Percentiles rank a stretch among this genome's conserved stretches.
These are phyloP conservation scores for Onychomys arenicola DNA, from an alignment of 2,797 vertebrate genomes.

Conservation along the genomic window DNA sequence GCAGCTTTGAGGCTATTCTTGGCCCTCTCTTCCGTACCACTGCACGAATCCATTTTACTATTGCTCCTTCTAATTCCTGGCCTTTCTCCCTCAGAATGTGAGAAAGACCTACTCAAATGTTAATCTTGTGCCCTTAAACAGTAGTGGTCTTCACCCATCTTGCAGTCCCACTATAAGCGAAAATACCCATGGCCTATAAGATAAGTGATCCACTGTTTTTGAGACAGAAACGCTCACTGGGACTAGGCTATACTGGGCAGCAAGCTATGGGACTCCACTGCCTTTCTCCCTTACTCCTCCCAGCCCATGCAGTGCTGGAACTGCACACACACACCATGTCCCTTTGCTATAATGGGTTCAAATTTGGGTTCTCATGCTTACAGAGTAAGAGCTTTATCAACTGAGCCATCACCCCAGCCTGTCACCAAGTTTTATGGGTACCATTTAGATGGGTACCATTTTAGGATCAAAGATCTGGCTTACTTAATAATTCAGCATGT, in stretches of 20 bases:
- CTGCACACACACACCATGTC: background rate
- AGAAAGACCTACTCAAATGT: slow-evolving; percentile 23
- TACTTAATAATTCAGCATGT: background rate
- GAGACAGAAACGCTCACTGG: background rate
- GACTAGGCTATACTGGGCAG: background rate
- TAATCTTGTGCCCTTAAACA: slow-evolving; percentile 29
- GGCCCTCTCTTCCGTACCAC: background rate
- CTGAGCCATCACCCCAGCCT: background rate
- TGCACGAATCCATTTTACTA: background rate
- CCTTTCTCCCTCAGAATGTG: background rate
- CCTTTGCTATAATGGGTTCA: background rate
- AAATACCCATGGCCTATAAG: background rate
- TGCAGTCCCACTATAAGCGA: background rate
- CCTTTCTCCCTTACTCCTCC: background rate
- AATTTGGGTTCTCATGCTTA: background rate
- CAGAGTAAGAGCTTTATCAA: background rate
- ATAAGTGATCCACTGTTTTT: background rate
- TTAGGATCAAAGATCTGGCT: background rate
- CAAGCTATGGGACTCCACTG: background rate
- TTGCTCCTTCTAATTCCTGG: slow-evolving; percentile 3
- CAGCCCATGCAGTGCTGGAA: background rate
- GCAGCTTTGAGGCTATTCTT: background rate
- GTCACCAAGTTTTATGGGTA: background rate
- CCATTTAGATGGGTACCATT: background rate
- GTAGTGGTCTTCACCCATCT: background rate